These are phyloP conservation scores for Pangasius krempfi DNA, from an alignment of 2,797 vertebrate species.

Conservation along the genomic window DNA sequence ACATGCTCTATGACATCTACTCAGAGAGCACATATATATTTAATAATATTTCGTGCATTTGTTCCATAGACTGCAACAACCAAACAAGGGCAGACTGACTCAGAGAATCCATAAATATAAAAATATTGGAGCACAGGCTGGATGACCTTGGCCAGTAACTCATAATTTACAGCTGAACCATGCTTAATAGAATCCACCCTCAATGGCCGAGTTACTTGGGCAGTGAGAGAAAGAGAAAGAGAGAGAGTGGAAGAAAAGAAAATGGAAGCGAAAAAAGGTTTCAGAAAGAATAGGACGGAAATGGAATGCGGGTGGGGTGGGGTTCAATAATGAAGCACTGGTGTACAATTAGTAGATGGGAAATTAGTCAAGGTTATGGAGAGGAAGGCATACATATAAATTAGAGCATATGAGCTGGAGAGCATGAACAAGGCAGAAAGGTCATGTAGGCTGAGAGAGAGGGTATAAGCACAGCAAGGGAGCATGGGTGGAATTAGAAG, in stretches of 20 bases:
- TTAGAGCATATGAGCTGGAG: slow-evolving; percentile 4
- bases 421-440: slow-evolving; percentile 20
- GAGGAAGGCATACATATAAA: slow-evolving; percentile 11
- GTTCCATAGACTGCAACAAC: slow-evolving; percentile 42
- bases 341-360: neutral
- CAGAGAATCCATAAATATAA: slow-evolving; percentile 51
- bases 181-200: slow-evolving; percentile 59
- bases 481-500: slow-evolving; percentile 31
- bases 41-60: slow-evolving; percentile 24
- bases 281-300: slow-evolving; percentile 34
- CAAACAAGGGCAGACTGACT: slow-evolving; percentile 47
- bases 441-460: slow-evolving; percentile 9
- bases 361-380: slow-evolving; percentile 21
- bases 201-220: slow-evolving; percentile 53
- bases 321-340: neutral
- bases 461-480: neutral
- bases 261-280: neutral
- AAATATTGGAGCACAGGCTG: slow-evolving; percentile 43
- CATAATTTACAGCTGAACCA: slow-evolving; percentile 57
- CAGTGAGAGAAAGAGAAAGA: slow-evolving; percentile 20
- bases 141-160: slow-evolving; percentile 59
- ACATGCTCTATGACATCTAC: slow-evolving; percentile 1
- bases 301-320: neutral
- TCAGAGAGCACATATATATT: slow-evolving; percentile 38
- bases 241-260: neutral